Evolutionary conservation across 30 jellyfish, hydroid and myxozoan species (phyloP), one percentile per base, ranked within the genome.

Genomic region (Hydractinia symbiolongicarpus): DNA sequence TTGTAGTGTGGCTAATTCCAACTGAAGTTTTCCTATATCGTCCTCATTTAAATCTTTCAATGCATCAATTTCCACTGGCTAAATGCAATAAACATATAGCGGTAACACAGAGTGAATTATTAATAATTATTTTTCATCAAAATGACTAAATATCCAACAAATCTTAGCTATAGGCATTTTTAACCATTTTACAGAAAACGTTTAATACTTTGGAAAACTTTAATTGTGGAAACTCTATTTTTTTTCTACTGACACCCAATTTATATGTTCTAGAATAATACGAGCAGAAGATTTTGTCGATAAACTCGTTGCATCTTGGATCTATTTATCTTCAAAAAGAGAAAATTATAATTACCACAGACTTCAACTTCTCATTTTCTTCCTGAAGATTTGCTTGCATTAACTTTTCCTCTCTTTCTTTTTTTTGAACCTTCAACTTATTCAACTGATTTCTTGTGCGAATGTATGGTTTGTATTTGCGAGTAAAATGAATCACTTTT

Each of bases 1-100:
- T 61, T 77, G 96, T 72, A 88, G 82, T 66, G 77, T 73, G 44
- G 77, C 89, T 40, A 82, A 55, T 77, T 88, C 96, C 40, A 49
- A 66, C 54, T 71, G 85, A 53, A 88, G 84, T 52, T 76, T 72
- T 61, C 86, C 76, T 57, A 88, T 61, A 57, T 88, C 96, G 0
- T 82, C 90, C 50, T 82, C 93, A 15, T 89, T 82, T 53, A 82
- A 66, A 54, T 86, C 88, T 79, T 88, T 87, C 4, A 69, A 49
- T 9, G 89, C 84, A 66, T 88, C 93, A 9, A 68, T 84, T 67
- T 77, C 89, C 3, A 57, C 66, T 10, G 93, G 86, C 86, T 82
- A 78, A 76, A 53, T 30, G 44, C 44, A 30, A 30, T 2, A 30
- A 30, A 30, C 44, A 68, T 16, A 58, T 58, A 58, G 19, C 15